Conservation (phyloP, 1,140 invertebrate genomes). For the Eulimnadia texana region DNA sequence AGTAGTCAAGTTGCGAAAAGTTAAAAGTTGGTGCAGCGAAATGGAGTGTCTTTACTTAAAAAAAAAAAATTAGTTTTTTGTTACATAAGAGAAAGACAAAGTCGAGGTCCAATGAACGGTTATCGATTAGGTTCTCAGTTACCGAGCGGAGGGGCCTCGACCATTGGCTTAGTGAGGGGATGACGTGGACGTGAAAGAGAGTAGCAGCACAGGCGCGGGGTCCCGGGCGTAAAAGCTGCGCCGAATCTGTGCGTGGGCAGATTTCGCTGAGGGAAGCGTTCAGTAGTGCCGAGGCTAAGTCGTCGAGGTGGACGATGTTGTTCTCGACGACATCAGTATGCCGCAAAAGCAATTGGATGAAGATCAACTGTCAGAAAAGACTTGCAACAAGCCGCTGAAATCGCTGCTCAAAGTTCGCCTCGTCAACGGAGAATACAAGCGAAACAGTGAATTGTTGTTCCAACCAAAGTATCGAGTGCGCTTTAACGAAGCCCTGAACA, state of each 20-base stretch:
- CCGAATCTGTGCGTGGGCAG: neutral
- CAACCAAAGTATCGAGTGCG: conserved; percentile 52
- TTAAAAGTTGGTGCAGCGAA: too few species aligned
- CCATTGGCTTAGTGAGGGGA: neutral
- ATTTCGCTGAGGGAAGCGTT: neutral
- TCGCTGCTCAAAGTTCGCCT: conserved; percentile 1
- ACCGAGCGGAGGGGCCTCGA: too few species aligned
- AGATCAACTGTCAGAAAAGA: neutral
- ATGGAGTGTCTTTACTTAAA: too few species aligned
- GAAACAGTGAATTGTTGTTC: conserved; percentile 32
- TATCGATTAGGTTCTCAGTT: too few species aligned
- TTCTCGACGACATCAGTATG: neutral
- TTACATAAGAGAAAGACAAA: too few species aligned
- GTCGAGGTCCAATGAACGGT: too few species aligned
- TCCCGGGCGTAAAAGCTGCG: neutral
- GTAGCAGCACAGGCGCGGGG: neutral
- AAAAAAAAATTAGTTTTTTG: too few species aligned
- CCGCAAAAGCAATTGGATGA: neutral
- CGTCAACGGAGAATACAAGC: neutral
- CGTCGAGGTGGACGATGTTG: neutral
- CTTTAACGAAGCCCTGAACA: conserved; percentile 69
- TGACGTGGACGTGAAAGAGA: neutral
- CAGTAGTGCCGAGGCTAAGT: neutral
- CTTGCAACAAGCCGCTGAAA: conserved; percentile 11
- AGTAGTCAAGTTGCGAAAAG: too few species aligned